A percentile compares a stretch with the other conserved stretches of the same genome.
Evolutionary conservation across 1,140 invertebrate species (phyloP).

Genomic region (Phymorhynchus buccinoides): DNA sequence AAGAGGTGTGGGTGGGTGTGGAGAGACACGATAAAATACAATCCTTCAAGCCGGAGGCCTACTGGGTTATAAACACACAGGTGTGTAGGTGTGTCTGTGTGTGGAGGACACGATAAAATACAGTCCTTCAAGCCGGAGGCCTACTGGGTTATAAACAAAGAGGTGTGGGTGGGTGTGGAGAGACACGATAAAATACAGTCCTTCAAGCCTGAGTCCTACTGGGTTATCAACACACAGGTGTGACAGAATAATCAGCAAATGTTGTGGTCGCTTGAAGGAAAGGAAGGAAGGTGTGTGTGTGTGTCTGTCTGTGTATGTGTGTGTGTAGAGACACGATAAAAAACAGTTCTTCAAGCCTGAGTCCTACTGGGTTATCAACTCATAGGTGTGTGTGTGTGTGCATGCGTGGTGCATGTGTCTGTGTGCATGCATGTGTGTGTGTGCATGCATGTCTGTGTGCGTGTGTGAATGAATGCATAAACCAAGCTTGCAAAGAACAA

Average conservation of each 20-base stretch:
- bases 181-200: conserved; percentile 98
- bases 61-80: conserved; percentile 90
- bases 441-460: too few relatives aligned
- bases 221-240: conserved; percentile 86
- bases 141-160: conserved; percentile 92
- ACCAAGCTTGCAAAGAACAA: too few relatives aligned
- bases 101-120: conserved; percentile 98
- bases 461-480: too few relatives aligned
- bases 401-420: too few relatives aligned
- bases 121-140: conserved; percentile 98
- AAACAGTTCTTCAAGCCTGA: conserved; percentile 99
- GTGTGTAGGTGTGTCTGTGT: too few relatives aligned
- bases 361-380: conserved; percentile 93
- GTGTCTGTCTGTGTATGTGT: too few relatives aligned
- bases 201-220: conserved; percentile 98
- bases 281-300: too few relatives aligned
- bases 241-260: too few relatives aligned
- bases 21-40: conserved; percentile 98
- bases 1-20: too few relatives aligned
- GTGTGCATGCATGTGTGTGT: too few relatives aligned
- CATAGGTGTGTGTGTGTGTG: conserved; percentile 73
- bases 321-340: conserved; percentile 97
- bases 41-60: conserved; percentile 97
- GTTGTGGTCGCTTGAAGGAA: too few relatives aligned
- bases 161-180: conserved; percentile 91